phyloP scores from a whole-genome alignment of 1,140 invertebrate species.

The Bombus vancouverensis region DNA sequence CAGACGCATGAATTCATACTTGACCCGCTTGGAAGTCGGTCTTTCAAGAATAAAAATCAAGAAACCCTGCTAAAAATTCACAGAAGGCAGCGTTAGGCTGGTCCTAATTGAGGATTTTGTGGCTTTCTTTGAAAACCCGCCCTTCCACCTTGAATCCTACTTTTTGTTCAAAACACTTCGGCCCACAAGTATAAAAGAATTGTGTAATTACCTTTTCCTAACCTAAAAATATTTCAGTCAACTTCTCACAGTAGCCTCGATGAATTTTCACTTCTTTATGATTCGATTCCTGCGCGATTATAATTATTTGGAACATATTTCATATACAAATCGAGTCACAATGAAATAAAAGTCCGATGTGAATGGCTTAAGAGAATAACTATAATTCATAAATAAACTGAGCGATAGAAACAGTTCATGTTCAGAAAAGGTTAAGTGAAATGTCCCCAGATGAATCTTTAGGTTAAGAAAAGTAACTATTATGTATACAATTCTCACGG shows the following conservation, averaged over 20 bases:
- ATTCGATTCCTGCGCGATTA: too few species aligned
- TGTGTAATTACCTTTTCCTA: not conserved
- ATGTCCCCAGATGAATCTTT: too few species aligned
- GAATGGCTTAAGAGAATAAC: too few species aligned
- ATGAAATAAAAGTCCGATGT: too few species aligned
- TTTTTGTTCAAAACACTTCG: not conserved
- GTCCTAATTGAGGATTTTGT: conserved; percentile 9
- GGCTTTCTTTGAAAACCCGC: not conserved
- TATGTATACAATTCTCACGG: too few species aligned
- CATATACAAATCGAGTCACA: too few species aligned
- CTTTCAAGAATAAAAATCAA: conserved; percentile 31
- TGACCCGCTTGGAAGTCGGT: conserved; percentile 18
- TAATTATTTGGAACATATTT: too few species aligned
- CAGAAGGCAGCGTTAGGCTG: conserved; percentile 1
- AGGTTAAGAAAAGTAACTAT: too few species aligned
- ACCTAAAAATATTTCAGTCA: not conserved
- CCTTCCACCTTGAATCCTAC: too few species aligned
- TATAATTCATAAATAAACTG: too few species aligned
- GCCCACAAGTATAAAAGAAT: not conserved
- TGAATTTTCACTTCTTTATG: not conserved
- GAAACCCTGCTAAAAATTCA: not conserved
- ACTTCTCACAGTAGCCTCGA: not conserved
- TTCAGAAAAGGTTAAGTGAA: too few species aligned
- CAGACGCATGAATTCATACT: conserved; percentile 37
- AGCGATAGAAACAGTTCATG: too few species aligned